A percentile compares a stretch with the other conserved stretches of the same genome.
Conservation (phyloP, 2,113 vertebrate genomes). For the Cercopithecus mona region DNA sequence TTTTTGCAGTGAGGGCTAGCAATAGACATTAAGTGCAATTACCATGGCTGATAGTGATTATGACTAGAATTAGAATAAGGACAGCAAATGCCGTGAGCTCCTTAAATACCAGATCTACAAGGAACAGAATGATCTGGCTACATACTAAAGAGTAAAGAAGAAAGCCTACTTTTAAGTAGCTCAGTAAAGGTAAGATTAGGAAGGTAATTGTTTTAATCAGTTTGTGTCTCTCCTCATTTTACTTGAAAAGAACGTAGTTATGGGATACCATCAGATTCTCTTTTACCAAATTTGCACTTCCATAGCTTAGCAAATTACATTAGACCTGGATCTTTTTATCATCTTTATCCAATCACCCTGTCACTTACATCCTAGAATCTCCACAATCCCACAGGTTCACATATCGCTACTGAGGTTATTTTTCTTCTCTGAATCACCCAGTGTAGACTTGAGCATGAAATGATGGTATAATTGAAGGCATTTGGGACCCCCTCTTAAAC, state of each 20-base stretch:
- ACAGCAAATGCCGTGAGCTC: neutral
- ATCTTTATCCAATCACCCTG: neutral
- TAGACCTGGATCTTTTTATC: neutral
- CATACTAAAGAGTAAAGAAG: neutral
- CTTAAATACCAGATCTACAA: neutral
- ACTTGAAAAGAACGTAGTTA: neutral
- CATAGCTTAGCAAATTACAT: neutral
- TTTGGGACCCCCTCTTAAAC: neutral
- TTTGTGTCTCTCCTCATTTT: neutral
- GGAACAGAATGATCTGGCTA: neutral
- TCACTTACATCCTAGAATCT: neutral
- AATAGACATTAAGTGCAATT: neutral
- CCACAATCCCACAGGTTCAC: neutral
- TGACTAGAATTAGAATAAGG: neutral
- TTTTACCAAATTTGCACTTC: neutral
- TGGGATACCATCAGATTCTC: neutral
- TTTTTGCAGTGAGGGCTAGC: neutral
- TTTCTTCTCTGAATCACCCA: neutral
- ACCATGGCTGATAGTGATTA: neutral
- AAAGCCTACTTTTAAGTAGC: neutral
- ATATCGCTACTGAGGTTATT: neutral
- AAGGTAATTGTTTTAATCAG: neutral
- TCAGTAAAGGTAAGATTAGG: neutral
- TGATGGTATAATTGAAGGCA: neutral
- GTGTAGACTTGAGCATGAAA: neutral